These are phyloP conservation scores for Himalopsyche kuldschensis DNA, from an alignment of 2,888 invertebrate species.

Conservation along the genomic window DNA sequence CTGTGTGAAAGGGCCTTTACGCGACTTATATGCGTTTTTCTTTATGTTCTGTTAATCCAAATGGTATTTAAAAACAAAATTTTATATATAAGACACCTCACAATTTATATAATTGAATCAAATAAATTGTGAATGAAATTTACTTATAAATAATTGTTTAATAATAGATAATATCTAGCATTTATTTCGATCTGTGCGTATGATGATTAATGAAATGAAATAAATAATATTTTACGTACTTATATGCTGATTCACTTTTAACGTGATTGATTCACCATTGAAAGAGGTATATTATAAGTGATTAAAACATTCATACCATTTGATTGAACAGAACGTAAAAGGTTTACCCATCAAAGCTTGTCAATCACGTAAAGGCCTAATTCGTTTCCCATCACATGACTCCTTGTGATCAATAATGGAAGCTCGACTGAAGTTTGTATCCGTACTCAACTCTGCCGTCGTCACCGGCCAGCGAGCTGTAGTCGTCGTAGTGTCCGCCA, in stretches of 20 bases:
- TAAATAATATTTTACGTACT: too few species aligned
- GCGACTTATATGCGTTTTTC: not conserved
- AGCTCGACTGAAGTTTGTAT: slow-evolving; percentile 42
- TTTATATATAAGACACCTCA: not conserved
- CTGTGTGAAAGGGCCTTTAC: not conserved
- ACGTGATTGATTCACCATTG: too few species aligned
- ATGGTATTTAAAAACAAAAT: not conserved
- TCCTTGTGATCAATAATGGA: slow-evolving; percentile 21
- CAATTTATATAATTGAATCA: too few species aligned
- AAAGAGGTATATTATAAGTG: not conserved
- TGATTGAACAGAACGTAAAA: not conserved
- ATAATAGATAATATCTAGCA: too few species aligned
- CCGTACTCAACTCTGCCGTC: slow-evolving; percentile 33
- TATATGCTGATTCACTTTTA: too few species aligned
- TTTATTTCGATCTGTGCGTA: too few species aligned
- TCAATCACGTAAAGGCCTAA: not conserved
- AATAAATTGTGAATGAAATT: too few species aligned
- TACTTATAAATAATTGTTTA: too few species aligned
- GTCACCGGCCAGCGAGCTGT: slow-evolving; percentile 45
- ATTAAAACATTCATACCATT: not conserved
- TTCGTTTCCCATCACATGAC: not conserved
- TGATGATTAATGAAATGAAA: too few species aligned
- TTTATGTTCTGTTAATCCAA: not conserved
- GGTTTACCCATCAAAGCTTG: not conserved
- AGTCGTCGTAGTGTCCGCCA: slow-evolving; percentile 55